Evolutionary conservation across 1,140 invertebrate genomes (phyloP).

Genomic region (Apocrypta bakeri): DNA sequence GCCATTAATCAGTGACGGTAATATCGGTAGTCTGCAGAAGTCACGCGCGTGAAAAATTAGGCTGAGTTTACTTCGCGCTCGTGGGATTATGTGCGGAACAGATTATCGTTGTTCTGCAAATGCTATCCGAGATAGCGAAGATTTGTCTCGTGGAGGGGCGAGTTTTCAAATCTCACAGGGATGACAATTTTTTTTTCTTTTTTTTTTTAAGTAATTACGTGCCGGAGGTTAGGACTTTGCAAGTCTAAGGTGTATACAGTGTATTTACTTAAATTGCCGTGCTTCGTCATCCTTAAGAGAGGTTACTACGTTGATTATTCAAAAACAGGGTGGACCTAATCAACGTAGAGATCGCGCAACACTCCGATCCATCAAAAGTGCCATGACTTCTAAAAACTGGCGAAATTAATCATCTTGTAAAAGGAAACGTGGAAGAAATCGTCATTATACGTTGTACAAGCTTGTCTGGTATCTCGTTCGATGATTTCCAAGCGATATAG

Average conservation of each 20-base stretch:
- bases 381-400: neutral
- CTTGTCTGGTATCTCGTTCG: neutral
- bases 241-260: neutral
- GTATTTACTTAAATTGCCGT: neutral
- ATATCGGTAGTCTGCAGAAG: conserved; percentile 34
- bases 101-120: conserved; percentile 43
- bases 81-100: conserved; percentile 40
- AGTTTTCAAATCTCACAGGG: neutral
- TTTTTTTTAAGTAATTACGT: neutral
- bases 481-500: conserved; percentile 13
- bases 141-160: neutral
- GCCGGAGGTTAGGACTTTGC: neutral
- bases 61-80: conserved; percentile 37
- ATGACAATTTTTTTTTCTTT: neutral
- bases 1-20: conserved; percentile 50
- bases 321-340: neutral
- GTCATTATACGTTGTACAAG: neutral
- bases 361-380: neutral
- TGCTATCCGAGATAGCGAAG: neutral
- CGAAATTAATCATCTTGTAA: neutral
- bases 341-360: neutral
- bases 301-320: neutral
- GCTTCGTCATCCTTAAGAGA: neutral
- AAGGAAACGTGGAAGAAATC: neutral
- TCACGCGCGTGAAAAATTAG: conserved; percentile 44